Base-by-base conservation (phyloP, 2,113 vertebrate species). In the Poeciliopsis prolifica region DNA sequence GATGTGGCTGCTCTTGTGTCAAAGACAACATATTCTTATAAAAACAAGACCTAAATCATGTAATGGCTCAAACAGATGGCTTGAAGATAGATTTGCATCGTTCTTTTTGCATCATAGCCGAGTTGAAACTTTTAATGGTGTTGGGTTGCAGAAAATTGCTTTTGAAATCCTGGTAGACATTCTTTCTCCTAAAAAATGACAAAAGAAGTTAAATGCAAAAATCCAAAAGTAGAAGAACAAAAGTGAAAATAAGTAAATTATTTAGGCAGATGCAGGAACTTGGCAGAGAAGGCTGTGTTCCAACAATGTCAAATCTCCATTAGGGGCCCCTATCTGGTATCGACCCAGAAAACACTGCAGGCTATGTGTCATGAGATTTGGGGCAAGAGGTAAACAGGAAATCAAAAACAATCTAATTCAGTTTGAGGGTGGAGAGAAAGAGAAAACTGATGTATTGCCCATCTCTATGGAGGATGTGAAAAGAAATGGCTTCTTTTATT, bases 321-420 rank as follows among this genome's bases (percentile, higher is more conserved):
- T 67, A 78, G 78, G 74, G 74, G 24, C 58, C 66, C 51, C 77
- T 68, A 80, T 84, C 88, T 85, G 63, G 75, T 79, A 89, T 87
- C 48, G 75, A 87, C 78, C 65, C 79, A 83, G 79, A 87, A 86
- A 86, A 85, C 71, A 82, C 80, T 64, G 64, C 82, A 74, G 81
- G 28, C 33, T 74, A 67, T 71, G 81, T 74, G 68, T 81, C 84
- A 70, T 70, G 85, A 87, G 82, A 86, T 79, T 88, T 78, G 31
- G 75, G 86, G 62, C 71, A 75, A 85, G 91, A 87, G 84, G 86
- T 89, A 91, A 91, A 88, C 75, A 86, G 81, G 64, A 91, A 90
- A 92, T 91, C 84, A 92, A 74, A 92, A 92, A 89, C 80, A 82
- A 85, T 80, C 77, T 84, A 74, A 92, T 89, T 93, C 88, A 82